phyloP scores from a whole-genome alignment of 2,888 invertebrate genomes.

The Heliconius charithonia region DNA sequence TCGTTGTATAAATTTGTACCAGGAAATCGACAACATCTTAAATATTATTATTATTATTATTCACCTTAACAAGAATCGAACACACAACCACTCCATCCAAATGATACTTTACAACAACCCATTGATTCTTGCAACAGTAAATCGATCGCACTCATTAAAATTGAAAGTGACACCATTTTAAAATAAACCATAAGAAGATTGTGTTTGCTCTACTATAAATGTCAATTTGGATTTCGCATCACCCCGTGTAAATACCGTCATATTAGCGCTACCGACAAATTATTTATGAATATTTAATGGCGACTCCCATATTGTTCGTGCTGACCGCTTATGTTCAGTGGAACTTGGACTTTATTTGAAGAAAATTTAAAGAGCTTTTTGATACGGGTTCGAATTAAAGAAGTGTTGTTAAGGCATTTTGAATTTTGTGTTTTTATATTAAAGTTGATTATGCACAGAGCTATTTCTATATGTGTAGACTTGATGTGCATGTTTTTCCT shows the following conservation, averaged over 20 bases:
- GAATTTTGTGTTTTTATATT: constrained; percentile 9
- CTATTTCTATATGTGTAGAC: not conserved
- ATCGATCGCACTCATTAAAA: not conserved
- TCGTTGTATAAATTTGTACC: too few species aligned
- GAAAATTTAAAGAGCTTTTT: constrained; percentile 26
- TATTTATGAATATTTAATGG: constrained; percentile 60
- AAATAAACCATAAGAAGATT: constrained; percentile 26
- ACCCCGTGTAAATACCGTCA: constrained; percentile 49
- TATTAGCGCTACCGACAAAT: constrained; percentile 54
- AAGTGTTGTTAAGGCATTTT: constrained; percentile 8
- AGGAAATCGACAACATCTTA: too few species aligned
- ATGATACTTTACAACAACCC: too few species aligned
- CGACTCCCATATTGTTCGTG: constrained; percentile 49
- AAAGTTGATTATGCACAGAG: constrained; percentile 23
- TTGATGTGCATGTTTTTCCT: not conserved
- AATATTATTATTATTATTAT: too few species aligned
- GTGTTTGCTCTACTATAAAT: constrained; percentile 34
- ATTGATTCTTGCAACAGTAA: too few species aligned
- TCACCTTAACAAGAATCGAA: too few species aligned
- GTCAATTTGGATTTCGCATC: constrained; percentile 47
- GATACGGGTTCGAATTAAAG: not conserved
- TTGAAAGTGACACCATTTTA: constrained; percentile 18
- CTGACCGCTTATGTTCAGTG: constrained; percentile 34
- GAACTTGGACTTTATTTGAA: constrained; percentile 39
- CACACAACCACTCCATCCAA: too few species aligned